phyloP scores from a whole-genome alignment of 2,113 vertebrate species.

The Nyctibius bracteatus region DNA sequence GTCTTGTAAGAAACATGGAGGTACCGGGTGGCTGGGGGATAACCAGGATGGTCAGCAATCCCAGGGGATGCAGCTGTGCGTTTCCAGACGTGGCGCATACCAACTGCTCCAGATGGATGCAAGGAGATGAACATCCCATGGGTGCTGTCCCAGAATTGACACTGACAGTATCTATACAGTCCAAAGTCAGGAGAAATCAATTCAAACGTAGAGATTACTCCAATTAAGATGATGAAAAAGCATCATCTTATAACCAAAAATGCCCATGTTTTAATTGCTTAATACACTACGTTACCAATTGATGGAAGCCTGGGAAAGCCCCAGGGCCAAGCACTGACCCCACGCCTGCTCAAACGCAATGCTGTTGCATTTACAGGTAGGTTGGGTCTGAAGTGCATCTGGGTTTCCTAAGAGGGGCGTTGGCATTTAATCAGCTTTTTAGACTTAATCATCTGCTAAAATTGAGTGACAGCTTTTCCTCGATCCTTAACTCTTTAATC shows the following conservation, averaged over 20 bases:
- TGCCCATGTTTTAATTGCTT: background rate
- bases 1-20: background rate
- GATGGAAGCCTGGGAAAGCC: background rate
- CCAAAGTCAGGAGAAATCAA: background rate
- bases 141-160: background rate
- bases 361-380: background rate
- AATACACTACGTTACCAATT: background rate
- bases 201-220: background rate
- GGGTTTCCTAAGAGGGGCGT: background rate
- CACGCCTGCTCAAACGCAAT: background rate
- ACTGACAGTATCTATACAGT: background rate
- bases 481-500: conserved; percentile 16
- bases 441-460: background rate
- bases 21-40: background rate
- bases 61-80: background rate
- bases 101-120: background rate
- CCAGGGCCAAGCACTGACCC: background rate
- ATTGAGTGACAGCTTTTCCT: background rate
- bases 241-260: background rate
- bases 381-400: background rate
- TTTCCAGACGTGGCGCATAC: background rate
- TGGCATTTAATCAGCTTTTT: conserved; percentile 10
- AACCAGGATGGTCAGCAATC: background rate
- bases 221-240: background rate
- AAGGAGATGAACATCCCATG: background rate